phyloP scores from a whole-genome alignment of 2,113 vertebrate genomes.

The Suricata suricatta region DNA sequence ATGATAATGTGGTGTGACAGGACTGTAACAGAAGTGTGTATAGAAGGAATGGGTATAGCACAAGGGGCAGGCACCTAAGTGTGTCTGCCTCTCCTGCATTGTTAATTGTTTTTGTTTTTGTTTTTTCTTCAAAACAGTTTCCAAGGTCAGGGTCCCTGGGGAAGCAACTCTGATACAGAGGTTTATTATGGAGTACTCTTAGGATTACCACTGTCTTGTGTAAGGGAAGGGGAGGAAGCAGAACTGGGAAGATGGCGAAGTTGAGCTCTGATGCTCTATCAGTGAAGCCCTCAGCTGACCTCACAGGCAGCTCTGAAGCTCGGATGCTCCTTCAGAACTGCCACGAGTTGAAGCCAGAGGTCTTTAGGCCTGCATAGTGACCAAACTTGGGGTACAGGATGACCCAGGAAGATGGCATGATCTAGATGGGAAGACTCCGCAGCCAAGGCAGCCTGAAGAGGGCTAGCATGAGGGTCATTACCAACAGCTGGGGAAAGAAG shows the following conservation, averaged over 20 bases:
- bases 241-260: neutral
- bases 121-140: neutral
- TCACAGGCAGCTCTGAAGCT: neutral
- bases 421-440: neutral
- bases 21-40: rapidly evolving
- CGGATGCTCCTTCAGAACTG: neutral
- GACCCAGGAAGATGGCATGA: neutral
- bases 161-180: neutral
- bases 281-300: neutral
- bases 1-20: neutral
- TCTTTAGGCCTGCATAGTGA: neutral
- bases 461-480: neutral
- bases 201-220: neutral
- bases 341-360: neutral
- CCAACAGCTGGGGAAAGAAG: neutral
- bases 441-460: neutral
- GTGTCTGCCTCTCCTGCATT: neutral
- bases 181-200: neutral
- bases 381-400: neutral
- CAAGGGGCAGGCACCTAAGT: neutral
- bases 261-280: neutral
- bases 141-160: neutral
- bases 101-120: neutral
- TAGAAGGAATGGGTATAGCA: neutral
- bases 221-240: neutral